Base-by-base conservation (phyloP, 2,888 invertebrate species). In the Plebejus argus region DNA sequence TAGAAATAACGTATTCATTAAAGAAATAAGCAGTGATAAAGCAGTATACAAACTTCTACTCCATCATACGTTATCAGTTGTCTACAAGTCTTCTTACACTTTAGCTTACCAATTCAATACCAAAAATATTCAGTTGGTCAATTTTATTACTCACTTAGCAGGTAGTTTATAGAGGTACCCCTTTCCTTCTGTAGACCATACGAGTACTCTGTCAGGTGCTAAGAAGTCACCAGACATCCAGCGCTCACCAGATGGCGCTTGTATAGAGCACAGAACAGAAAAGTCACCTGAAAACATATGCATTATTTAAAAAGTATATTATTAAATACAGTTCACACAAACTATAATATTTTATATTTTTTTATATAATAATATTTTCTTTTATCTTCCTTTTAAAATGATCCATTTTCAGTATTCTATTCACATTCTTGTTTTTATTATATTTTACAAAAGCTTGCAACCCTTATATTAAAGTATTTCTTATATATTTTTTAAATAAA, bases 221-320 rank as follows among this genome's bases (percentile, higher is more conserved):
- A 99, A 93, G 87, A 99, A 99, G 89, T 99, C 98, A 0, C 99
- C 99, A 0, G 99, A 98, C 94, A 98, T 96, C 99, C 99, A 99
- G 2, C 98, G 95, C 88, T 98, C 98, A 0, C 98, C 97, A 23
- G 96, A 94, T 0, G 98, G 98, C n/a, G 98, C 97, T 81, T 97
- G 96, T 81, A 98, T 97, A 0, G 98, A 98, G 87, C 99, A 99
- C 6, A 99, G 94, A 12, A 99, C 97, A 7, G 99, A 99, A 91
- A 99, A 99, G 91, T 99, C 99, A 76, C 99, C 98, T 91, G 96
- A 0, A 85, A 86, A 12, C 10, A 20, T 61, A 23, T 61, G 61
- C 23, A 61, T 10, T 20, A 8, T 7, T 20, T 20, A n/a, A 58
- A 58, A 58, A 7, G 20, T 45, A 45, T 45, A 45, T 45, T 39